A percentile compares a stretch with the other conserved stretches of the same genome.
Conservation (phyloP, 1,140 invertebrate genomes). For the Drosophila seguyi region DNA sequence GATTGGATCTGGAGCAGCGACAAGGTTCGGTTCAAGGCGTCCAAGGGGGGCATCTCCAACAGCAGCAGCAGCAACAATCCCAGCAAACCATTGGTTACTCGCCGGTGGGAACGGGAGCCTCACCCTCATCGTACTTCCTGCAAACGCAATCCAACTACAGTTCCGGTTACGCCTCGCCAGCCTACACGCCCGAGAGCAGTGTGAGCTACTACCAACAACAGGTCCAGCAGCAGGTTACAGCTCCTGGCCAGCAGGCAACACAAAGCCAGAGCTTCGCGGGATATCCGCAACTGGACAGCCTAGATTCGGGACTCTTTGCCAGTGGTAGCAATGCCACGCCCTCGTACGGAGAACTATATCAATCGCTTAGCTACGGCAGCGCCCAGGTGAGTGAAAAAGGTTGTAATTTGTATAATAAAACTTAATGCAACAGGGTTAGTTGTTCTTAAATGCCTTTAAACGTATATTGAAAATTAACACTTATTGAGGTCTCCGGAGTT, state of each 20-base stretch:
- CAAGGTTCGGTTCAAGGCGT: slow-evolving; percentile 83
- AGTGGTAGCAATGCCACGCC: slow-evolving; percentile 66
- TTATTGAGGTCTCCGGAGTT: not conserved
- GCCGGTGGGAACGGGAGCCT: slow-evolving; percentile 16
- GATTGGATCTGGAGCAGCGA: slow-evolving; percentile 95
- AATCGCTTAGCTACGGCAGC: slow-evolving; percentile 60
- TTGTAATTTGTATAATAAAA: not conserved
- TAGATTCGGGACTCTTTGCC: slow-evolving; percentile 68
- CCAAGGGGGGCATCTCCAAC: slow-evolving; percentile 39
- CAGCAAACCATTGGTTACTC: slow-evolving; percentile 47
- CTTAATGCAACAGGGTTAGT: not conserved
- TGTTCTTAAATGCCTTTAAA: not conserved
- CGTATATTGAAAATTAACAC: not conserved
- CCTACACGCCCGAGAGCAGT: slow-evolving; percentile 69
- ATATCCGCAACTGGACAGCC: slow-evolving; percentile 68
- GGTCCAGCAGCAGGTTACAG: slow-evolving; percentile 27
- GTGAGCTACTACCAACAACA: slow-evolving; percentile 77
- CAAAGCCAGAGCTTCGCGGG: slow-evolving; percentile 41
- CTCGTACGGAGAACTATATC: slow-evolving; percentile 78
- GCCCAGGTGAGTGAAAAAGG: slow-evolving; percentile 53
- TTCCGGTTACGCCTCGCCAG: slow-evolving; percentile 80
- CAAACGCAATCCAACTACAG: slow-evolving; percentile 83
- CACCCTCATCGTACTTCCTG: slow-evolving; percentile 68
- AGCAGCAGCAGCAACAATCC: slow-evolving; percentile 17
- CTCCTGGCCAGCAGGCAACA: slow-evolving; percentile 30